Conservation (phyloP, 1,140 invertebrate species). For the Ptiloglossa arizonensis region DNA sequence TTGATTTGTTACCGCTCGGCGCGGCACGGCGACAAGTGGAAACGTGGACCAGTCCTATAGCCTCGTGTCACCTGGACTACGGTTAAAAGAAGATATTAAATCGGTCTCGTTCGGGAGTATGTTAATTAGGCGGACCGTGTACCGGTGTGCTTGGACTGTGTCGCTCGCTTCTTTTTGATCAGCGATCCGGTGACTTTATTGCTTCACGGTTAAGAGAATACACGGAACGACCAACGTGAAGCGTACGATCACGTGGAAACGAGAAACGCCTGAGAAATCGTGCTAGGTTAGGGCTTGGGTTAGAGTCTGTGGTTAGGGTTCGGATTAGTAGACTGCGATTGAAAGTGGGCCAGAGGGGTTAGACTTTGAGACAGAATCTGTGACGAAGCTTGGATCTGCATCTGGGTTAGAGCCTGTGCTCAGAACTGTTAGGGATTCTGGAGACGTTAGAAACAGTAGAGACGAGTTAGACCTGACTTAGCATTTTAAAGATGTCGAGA, state of each 20-base stretch:
- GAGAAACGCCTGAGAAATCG: constrained; percentile 1
- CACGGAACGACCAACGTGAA: constrained; percentile 19
- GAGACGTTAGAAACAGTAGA: too few relatives aligned
- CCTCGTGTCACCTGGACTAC: constrained; percentile 23
- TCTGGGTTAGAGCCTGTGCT: too few relatives aligned
- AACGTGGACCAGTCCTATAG: constrained; percentile 3
- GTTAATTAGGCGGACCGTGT: constrained; percentile 37
- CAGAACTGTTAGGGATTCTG: too few relatives aligned
- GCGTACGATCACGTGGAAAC: constrained; percentile 7
- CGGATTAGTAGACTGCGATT: too few relatives aligned
- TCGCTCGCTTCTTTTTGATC: constrained; percentile 29
- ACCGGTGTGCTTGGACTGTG: background rate
- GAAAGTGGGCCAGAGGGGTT: too few relatives aligned
- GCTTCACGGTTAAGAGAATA: constrained; percentile 33
- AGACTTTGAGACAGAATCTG: too few relatives aligned
- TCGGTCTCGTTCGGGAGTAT: constrained; percentile 38
- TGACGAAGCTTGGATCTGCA: too few relatives aligned
- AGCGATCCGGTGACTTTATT: constrained; percentile 19
- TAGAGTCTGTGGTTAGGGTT: too few relatives aligned
- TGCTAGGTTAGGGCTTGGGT: background rate
- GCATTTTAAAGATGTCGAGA: too few relatives aligned
- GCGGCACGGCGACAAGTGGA: constrained; percentile 28
- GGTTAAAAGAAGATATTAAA: constrained; percentile 48
- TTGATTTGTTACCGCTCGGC: constrained; percentile 47
- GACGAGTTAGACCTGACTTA: too few relatives aligned